phyloP scores from a whole-genome alignment of 2,888 invertebrate genomes.

The Leptopilina myrica region DNA sequence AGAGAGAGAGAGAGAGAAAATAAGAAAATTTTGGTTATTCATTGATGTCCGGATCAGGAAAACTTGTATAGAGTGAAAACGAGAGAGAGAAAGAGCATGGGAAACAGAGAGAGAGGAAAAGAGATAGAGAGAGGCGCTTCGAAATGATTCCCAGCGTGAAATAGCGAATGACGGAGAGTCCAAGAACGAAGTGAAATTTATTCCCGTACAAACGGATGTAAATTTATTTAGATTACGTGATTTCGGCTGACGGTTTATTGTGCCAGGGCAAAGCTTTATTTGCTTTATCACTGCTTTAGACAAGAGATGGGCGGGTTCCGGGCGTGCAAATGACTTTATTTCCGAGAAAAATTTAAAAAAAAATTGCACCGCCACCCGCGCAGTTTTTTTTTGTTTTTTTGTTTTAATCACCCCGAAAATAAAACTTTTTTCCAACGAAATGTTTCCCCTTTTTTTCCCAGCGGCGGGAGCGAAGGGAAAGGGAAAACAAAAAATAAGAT shows the following conservation, averaged over 20 bases:
- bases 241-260: constrained; percentile 74
- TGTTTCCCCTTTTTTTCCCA: too few species aligned
- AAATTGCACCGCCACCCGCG: too few species aligned
- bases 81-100: too few species aligned
- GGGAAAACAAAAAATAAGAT: too few species aligned
- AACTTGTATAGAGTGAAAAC: constrained; percentile 53
- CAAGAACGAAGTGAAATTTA: constrained; percentile 72
- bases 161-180: constrained; percentile 51
- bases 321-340: constrained; percentile 70
- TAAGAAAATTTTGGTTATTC: constrained; percentile 67
- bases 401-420: too few species aligned
- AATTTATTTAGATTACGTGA: constrained; percentile 75
- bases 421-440: too few species aligned
- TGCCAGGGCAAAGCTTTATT: constrained; percentile 73
- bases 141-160: constrained; percentile 64
- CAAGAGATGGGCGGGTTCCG: constrained; percentile 72
- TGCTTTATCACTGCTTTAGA: constrained; percentile 73
- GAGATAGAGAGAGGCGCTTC: constrained; percentile 51
- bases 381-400: too few species aligned
- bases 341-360: constrained; percentile 70
- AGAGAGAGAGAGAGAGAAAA: too few species aligned
- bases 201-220: constrained; percentile 74
- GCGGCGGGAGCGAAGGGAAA: too few species aligned
- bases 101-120: constrained; percentile 40
- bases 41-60: constrained; percentile 59